Evolutionary conservation across 2,888 invertebrate species (phyloP).

Genomic region (Pseudococcus jackbeardsleyi): DNA sequence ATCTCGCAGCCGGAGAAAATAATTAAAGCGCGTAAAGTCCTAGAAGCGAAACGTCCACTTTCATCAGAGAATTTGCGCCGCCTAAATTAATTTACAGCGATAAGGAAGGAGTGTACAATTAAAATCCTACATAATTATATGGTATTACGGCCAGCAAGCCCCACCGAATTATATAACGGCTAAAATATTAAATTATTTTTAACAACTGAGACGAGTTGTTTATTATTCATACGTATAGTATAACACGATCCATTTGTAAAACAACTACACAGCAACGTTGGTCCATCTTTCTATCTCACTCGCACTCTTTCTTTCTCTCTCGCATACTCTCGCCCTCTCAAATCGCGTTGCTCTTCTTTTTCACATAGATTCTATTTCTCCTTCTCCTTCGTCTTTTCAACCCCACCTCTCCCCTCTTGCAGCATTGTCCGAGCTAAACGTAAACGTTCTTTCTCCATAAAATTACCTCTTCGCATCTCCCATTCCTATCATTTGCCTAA

Average conservation of each 20-base stretch:
- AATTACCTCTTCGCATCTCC: not conserved
- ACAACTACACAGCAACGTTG: constrained; percentile 34
- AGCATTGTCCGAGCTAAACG: not conserved
- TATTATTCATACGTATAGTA: constrained; percentile 51
- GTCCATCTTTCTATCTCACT: not conserved
- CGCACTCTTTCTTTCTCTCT: not conserved
- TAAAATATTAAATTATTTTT: constrained; percentile 57
- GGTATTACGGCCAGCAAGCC: constrained; percentile 5
- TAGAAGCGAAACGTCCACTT: constrained; percentile 54
- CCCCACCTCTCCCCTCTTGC: not conserved
- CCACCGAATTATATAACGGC: constrained; percentile 53
- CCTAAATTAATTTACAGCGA: constrained; percentile 49
- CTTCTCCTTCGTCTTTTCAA: not conserved
- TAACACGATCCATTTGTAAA: constrained; percentile 57
- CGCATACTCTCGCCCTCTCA: not conserved
- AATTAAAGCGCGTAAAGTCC: constrained; percentile 49
- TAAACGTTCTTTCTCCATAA: not conserved
- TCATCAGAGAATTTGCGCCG: constrained; percentile 54
- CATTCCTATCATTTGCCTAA: constrained; percentile 56
- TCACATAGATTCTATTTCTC: not conserved
- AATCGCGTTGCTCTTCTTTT: not conserved
- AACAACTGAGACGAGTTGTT: constrained; percentile 61
- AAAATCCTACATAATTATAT: constrained; percentile 52
- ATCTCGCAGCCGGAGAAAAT: constrained; percentile 17
- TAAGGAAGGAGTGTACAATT: constrained; percentile 41